A percentile compares a stretch with the other conserved stretches of the same genome.
Evolutionary conservation across 2,113 vertebrate species (phyloP).

Genomic region (Tursiops truncatus): DNA sequence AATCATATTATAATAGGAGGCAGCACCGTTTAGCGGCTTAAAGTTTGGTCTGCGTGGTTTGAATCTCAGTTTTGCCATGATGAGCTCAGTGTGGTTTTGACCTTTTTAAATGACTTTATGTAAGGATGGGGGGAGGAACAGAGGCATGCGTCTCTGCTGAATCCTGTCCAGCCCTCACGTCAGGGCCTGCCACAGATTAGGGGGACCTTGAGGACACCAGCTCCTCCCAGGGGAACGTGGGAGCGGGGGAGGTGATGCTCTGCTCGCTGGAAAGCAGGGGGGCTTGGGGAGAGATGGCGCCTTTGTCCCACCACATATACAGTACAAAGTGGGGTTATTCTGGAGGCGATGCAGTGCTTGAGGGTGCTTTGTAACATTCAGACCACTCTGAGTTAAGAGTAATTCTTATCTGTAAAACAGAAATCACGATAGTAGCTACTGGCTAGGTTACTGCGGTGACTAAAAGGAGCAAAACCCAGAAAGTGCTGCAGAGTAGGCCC

Average conservation of each 20-base stretch:
- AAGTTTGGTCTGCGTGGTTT: neutral
- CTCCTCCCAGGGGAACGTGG: neutral
- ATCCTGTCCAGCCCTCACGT: neutral
- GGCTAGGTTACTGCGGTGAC: neutral
- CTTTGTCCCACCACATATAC: neutral
- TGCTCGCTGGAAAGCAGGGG: neutral
- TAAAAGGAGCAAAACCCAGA: neutral
- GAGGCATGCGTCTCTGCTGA: neutral
- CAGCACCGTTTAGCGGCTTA: neutral
- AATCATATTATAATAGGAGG: neutral
- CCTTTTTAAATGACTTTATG: neutral
- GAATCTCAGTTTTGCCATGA: neutral
- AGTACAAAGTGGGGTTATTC: neutral
- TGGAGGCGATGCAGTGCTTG: neutral
- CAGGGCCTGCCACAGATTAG: neutral
- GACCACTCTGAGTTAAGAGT: neutral
- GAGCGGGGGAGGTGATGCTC: no score
- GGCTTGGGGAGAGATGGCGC: neutral
- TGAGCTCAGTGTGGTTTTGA: neutral
- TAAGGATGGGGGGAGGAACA: neutral
- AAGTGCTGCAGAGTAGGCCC: no score
- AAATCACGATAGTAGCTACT: neutral
- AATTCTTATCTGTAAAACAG: neutral
- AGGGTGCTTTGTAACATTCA: neutral
- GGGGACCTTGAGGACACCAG: fast-evolving